Evolutionary conservation across 2,113 vertebrate genomes (phyloP), one percentile per base, ranked within the genome.

Genomic region (Collichthys lucidus): DNA sequence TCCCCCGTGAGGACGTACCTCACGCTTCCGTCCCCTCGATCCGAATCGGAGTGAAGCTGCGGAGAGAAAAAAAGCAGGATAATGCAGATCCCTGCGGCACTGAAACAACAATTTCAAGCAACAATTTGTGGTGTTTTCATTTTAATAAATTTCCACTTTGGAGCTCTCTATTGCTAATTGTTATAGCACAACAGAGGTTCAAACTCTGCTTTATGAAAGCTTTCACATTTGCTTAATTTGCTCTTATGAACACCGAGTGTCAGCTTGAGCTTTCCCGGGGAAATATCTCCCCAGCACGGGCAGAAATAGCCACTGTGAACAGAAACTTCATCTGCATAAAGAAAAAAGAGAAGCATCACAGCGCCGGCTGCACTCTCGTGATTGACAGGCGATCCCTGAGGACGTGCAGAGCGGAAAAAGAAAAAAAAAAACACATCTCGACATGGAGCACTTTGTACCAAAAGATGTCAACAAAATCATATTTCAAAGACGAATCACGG

Each of bases 41-140:
- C 98, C 40, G 95, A 94, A 85, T 99, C 98, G 59, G 98, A 99
- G 92, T 99, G 98, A 87, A 99, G 97, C 98, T 99, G 94, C 29
- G 80, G 67, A 60, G 57, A 74, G 65, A 1, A 10, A 80, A 15
- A 12, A 10, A 35, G 47, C 0, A 5, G 11, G 5, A 66, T 31
- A 15, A 76, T 22, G 29, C 49, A 14, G 16, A 65, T 64, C 50
- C 64, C 52, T 15, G 63, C 64, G 16, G 71, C 42, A 67, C 11
- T 29, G 20, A 42, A 52, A 67, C 72, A 81, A 40, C 68, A 53
- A 60, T 57, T 79, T 73, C 8, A 52, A 69, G 46, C 70, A 72
- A 46, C 60, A 67, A 47, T 79, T 83, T 75, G 59, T 72, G 55
- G 55, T 47, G 14, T 79, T 80, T 82, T 66, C 57, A 50, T 84